Evolutionary conservation across 2,797 vertebrate genomes (phyloP).

Genomic region (Ctenopoma kingsleyae): DNA sequence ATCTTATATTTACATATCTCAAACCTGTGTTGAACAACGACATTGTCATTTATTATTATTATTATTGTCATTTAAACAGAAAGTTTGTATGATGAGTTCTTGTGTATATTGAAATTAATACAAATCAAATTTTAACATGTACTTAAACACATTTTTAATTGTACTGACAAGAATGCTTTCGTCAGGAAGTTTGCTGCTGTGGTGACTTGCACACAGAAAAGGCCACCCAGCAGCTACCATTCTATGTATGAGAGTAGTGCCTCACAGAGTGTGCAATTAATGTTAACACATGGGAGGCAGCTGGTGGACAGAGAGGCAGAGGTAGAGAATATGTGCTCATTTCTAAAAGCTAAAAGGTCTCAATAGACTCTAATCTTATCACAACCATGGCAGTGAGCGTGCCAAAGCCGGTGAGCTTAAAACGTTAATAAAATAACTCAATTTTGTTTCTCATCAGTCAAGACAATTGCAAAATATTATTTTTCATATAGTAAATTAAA

Average conservation of each 20-base stretch:
- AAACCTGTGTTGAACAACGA: neutral
- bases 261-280: neutral
- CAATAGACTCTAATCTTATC: neutral
- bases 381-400: conserved; percentile 16
- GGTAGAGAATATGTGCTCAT: conserved; percentile 24
- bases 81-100: neutral
- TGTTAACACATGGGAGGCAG: neutral
- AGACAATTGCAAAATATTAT: neutral
- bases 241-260: neutral
- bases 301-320: conserved; percentile 9
- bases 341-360: conserved; percentile 2
- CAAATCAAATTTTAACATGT: neutral
- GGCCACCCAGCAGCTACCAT: neutral
- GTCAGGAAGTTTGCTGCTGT: neutral
- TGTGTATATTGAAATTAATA: neutral
- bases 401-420: neutral
- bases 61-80: neutral
- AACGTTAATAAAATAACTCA: neutral
- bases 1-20: conserved; percentile 4
- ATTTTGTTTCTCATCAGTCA: neutral
- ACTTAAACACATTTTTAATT: neutral
- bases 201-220: conserved; percentile 6
- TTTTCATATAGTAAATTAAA: neutral
- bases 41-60: no score
- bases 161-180: neutral